Conservation (phyloP, 2,113 vertebrate species). For the Oryzias woworae region DNA sequence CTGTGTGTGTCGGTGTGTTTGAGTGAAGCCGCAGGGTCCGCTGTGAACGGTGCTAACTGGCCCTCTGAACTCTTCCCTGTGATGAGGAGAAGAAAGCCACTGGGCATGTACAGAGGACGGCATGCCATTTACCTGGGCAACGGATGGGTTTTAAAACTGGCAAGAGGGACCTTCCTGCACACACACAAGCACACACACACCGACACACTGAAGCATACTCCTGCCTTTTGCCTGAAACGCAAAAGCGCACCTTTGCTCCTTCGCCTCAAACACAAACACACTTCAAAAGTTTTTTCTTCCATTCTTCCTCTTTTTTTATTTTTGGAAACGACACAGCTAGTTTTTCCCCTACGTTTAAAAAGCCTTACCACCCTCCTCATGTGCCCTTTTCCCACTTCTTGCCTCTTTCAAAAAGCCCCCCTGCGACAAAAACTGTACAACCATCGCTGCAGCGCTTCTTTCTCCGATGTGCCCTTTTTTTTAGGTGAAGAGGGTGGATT, state of each 20-base stretch:
- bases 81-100: conserved; percentile 73
- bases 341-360: conserved; percentile 57
- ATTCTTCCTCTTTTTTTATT: conserved; percentile 56
- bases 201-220: conserved; percentile 28
- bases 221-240: conserved; percentile 72
- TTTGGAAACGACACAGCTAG: conserved; percentile 69
- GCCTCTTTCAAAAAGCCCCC: conserved; percentile 51
- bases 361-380: conserved; percentile 71
- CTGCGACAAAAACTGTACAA: conserved; percentile 31
- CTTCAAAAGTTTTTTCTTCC: conserved; percentile 67
- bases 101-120: conserved; percentile 77
- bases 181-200: conserved; percentile 24
- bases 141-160: conserved; percentile 68
- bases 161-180: conserved; percentile 50
- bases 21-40: conserved; percentile 51
- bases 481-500: conserved; percentile 3
- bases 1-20: conserved; percentile 32
- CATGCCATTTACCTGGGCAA: conserved; percentile 79
- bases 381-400: conserved; percentile 66
- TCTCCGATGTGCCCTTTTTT: conserved; percentile 37
- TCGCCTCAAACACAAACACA: conserved; percentile 74
- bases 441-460: conserved; percentile 41
- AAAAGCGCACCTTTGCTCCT: conserved; percentile 74
- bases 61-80: conserved; percentile 75
- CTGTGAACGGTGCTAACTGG: conserved; percentile 73